Base-by-base conservation (phyloP, 2,888 invertebrate genomes). In the Desoria tigrina region DNA sequence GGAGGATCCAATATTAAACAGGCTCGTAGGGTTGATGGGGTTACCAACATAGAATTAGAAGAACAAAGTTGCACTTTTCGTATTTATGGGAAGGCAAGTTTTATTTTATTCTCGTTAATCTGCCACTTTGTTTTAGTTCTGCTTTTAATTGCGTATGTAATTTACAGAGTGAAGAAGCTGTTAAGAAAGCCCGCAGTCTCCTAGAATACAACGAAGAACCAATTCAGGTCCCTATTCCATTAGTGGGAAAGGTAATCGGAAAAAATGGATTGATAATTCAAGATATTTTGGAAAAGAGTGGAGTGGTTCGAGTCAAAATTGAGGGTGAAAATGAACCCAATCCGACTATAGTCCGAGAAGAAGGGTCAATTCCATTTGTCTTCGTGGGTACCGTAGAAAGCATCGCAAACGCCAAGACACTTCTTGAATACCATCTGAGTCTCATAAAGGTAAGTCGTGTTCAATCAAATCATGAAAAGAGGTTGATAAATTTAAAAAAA, bases 281-380 rank as follows among this genome's bases (percentile, higher is more conserved):
- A 84, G 98, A 99, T 85, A 99, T 99, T 82, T 98, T 99, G 66
- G 99, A 99, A 84, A 98, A 98, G 85, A 95, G 96, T 82, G 97
- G 97, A 76, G 98, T 99, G 77, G 95, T 93, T 84, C 86, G 91
- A 79, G 92, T 94, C 73, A 92, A 97, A 85, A 98, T 99, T 81
- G 98, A 98, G 84, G 98, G 97, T 71, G 96, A 97, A 84, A 95
- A 94, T 82, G 96, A 97, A 84, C 93, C 93, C 75, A 88, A 90
- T 82, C 92, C 92, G 74, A 88, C 89, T 76, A 90, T 90, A 79
- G 93, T 92, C 77, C 87, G 94, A 77, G 93, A 94, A 84, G 90
- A 91, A 84, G 94, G 94, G 77, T 90, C 92, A 82, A 95, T 98
- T 82, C 96, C 97, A 77, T 98, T 98, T 84, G 94, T 97, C 78